These are phyloP conservation scores for Gallinago jamesoni DNA, from an alignment of 2,113 vertebrate genomes.

Conservation along the genomic window DNA sequence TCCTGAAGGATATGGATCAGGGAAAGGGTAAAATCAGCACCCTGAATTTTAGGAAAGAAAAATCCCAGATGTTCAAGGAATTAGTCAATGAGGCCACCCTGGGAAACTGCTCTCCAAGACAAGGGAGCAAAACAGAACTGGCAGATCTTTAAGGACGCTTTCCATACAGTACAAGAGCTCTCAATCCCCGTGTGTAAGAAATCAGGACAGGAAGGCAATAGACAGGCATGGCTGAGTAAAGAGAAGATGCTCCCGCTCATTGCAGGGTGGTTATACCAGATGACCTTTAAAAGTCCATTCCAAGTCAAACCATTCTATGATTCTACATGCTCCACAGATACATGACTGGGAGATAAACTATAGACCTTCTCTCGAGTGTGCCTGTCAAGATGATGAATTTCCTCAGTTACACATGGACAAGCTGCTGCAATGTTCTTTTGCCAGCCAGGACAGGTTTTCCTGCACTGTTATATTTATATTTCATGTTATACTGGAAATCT, in stretches of 20 bases:
- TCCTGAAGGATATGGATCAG: not conserved
- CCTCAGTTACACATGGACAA: not conserved
- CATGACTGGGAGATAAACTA: not conserved
- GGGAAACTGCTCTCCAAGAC: not conserved
- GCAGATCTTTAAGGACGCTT: not conserved
- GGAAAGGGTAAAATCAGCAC: not conserved
- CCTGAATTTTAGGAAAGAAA: not conserved
- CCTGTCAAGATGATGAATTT: constrained; percentile 7
- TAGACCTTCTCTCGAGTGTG: not conserved
- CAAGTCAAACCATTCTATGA: not conserved
- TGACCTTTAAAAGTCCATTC: not conserved
- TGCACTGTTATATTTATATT: not conserved
- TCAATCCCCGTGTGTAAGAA: not conserved
- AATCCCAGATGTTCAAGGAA: not conserved
- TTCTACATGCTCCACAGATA: not conserved
- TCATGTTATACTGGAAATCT: not conserved
- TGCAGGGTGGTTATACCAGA: not conserved
- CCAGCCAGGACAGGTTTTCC: not conserved
- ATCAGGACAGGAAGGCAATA: not conserved
- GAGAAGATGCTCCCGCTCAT: no score
- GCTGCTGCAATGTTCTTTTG: not conserved
- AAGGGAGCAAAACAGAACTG: not conserved
- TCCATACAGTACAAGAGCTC: not conserved
- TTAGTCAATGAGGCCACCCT: not conserved
- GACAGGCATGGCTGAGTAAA: not conserved